Evolutionary conservation across 1,140 invertebrate species (phyloP), one percentile per base, ranked within the genome.

Genomic region (Nebria ingens): DNA sequence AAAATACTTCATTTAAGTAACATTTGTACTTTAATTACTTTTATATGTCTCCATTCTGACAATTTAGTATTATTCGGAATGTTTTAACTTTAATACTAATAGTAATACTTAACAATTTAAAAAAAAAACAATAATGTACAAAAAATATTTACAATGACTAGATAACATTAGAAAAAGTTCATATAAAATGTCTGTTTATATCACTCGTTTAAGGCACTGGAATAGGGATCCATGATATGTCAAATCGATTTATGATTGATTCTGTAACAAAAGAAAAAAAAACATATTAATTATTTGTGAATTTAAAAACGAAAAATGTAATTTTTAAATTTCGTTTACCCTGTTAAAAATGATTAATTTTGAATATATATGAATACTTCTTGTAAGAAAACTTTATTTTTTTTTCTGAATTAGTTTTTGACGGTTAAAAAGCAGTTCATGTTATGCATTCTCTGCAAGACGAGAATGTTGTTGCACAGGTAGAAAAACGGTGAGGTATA

Each of bases 121-220:
- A 12, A 12, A 45, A 4, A 45, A 45, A 45, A 45, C 17, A 45
- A 45, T 17, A 12, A 45, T 45, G 4, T 45, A 45, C 40, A 45
- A 4, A 45, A 45, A 45, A 45, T n/a, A 34, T 34, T 9, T 34
- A 34, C n/a, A 34, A 12, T 45, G 40, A 45, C 40, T 45, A 45
- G 40, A 45, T 45, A 45, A 45, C 40, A 11, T 45, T 34, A 6
- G n/a, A 34, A 6, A 34, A n/a, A 34, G 6, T 34, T 34, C 25
- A 34, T 34, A 34, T 34, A 34, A 34, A 9, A 6, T 34, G 25
- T n/a, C 25, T n/a, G 25, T 34, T 6, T 34, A 34, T 34, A 34
- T 9, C 6, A 34, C 40, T 17, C 9, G 15, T 45, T 12, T 11
- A 45, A 45, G 40, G 40, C 40, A 45, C 40, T 45, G 40, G 40